A percentile compares a stretch with the other conserved stretches of the same genome.
Conservation (phyloP, 2,113 vertebrate genomes). For the Perca flavescens region DNA sequence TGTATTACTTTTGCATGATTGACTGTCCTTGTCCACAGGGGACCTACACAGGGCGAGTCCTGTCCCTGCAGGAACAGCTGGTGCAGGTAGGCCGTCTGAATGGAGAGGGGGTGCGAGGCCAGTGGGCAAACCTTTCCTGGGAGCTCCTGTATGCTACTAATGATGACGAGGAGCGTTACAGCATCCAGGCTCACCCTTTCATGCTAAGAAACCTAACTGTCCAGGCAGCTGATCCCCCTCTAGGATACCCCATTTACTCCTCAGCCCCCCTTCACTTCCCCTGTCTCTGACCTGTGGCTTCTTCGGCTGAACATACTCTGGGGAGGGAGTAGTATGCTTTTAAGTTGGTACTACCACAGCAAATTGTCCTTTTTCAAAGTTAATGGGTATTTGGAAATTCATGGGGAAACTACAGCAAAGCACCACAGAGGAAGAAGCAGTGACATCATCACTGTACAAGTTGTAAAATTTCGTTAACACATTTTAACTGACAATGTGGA, state of each 20-base stretch:
- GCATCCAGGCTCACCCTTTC: conserved; percentile 95
- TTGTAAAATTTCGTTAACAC: conserved; percentile 14
- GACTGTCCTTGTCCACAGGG: conserved; percentile 84
- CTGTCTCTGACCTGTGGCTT: conserved; percentile 83
- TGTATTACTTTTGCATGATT: neutral
- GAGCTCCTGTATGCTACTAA: conserved; percentile 98
- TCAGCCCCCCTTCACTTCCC: conserved; percentile 90
- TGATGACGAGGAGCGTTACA: conserved; percentile 97
- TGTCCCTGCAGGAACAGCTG: conserved; percentile 92
- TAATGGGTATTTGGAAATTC: neutral
- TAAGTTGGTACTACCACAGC: conserved; percentile 11
- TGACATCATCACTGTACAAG: conserved; percentile 6
- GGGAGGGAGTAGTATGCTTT: neutral
- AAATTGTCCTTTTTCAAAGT: conserved; percentile 12
- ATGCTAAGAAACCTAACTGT: conserved; percentile 95
- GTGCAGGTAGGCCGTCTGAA: conserved; percentile 93
- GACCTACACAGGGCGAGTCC: conserved; percentile 93
- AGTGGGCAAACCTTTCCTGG: conserved; percentile 99
- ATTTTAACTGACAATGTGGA: conserved; percentile 7
- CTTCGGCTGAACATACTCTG: neutral
- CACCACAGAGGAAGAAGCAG: conserved; percentile 16
- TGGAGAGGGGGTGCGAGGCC: conserved; percentile 92
- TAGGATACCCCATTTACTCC: conserved; percentile 96
- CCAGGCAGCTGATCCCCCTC: conserved; percentile 94
- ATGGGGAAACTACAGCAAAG: conserved; percentile 16